Base-by-base conservation (phyloP, 2,797 vertebrate genomes). In the Spheniscus humboldti region DNA sequence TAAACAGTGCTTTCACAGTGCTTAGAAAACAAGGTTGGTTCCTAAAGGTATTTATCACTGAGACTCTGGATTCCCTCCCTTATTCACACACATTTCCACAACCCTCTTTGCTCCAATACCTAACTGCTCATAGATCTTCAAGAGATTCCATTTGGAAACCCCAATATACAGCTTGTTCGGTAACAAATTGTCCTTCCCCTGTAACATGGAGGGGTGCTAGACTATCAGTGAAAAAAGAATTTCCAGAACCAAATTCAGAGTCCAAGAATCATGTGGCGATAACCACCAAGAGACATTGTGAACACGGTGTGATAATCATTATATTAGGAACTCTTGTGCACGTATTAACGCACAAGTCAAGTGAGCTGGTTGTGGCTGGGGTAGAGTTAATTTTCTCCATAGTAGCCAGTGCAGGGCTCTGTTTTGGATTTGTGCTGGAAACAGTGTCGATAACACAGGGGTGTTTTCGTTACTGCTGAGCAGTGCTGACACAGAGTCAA, bases 211-310 rank as follows among this genome's bases (percentile, higher is more conserved):
- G 17, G 27, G 60, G 11, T 86, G 30, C 52, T 66, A 71, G 9
- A 39, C 41, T 27, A n/a, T 28, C 20, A 62, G 37, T 13, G 50
- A 75, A 83, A 77, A 53, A 73, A 60, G 18, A 71, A 64, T 7
- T 75, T 57, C 19, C 37, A 83, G 27, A 89, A 62, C 71, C 33
- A 39, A 75, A 88, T 52, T 63, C 25, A 27, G 60, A 84, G 37
- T 50, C 72, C n/a, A 69, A 63, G 74, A 89, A 43, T 47, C 50
- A 37, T 0, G 2, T 7, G 41, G 25, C 35, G 24, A 80, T n/a
- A 74, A 62, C 2, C 2, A 60, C 41, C 13, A 74, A 63, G 50
- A 43, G 18, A 55, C 23, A 57, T 0, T 0, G 2, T 28, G 13
- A 68, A 27, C n/a, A 35, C 0, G 6, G 55, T n/a, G 37, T 31